phyloP scores from a whole-genome alignment of 2,797 vertebrate genomes.

The Bradypodion pumilum region DNA sequence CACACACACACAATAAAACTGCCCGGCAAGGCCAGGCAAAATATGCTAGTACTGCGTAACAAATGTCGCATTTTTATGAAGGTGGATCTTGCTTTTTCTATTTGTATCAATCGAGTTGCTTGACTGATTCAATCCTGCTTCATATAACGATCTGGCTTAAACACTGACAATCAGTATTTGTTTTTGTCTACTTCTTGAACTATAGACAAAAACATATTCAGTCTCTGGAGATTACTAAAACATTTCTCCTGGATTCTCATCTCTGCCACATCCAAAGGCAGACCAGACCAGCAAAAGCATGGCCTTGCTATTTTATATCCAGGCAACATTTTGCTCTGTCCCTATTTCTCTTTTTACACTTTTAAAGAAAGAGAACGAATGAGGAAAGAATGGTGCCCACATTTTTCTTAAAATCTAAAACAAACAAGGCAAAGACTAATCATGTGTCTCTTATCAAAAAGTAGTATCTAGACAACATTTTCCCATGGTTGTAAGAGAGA shows the following conservation, averaged over 20 bases:
- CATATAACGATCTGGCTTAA: neutral
- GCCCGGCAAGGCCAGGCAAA: too few relatives aligned
- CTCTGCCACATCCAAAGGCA: neutral
- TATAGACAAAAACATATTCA: neutral
- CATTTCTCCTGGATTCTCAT: neutral
- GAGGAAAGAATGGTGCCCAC: constrained; percentile 52
- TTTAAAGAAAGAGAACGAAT: neutral
- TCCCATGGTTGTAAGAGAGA: constrained; percentile 40
- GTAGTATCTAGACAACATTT: constrained; percentile 43
- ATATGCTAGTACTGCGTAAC: too few relatives aligned
- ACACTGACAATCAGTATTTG: neutral
- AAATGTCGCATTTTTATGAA: too few relatives aligned
- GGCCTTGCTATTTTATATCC: constrained; percentile 30
- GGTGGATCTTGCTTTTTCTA: too few relatives aligned
- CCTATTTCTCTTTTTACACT: constrained; percentile 43
- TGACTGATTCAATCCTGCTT: neutral
- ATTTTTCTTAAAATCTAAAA: constrained; percentile 57
- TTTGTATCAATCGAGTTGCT: neutral
- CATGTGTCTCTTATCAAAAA: constrained; percentile 43
- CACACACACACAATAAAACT: too few relatives aligned
- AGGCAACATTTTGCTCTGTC: neutral
- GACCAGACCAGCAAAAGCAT: neutral
- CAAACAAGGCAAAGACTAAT: constrained; percentile 45
- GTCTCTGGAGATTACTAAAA: neutral
- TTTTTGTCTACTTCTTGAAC: neutral